Evolutionary conservation across 92 coral and sea anemone species (phyloP), one percentile per base, ranked within the genome.

Genomic region (Metridium senile): DNA sequence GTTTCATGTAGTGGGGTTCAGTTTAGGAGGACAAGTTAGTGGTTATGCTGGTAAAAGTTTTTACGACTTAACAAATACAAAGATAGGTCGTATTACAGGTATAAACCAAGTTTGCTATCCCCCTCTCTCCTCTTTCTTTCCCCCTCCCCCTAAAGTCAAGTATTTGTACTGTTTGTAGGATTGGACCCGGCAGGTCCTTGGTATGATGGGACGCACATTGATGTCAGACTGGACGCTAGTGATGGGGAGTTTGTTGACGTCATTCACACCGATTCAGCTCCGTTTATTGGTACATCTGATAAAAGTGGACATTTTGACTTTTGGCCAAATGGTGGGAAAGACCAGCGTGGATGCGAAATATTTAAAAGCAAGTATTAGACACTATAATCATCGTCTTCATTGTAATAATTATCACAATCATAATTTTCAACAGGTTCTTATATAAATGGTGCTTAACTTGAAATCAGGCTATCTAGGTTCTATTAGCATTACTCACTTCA

Each of bases 11-110:
- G 67, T 90, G 27, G 94, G 94, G 34, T 84, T 86, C 54, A 90
- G 94, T 66, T 77, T 90, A 30, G 94, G 94, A 0, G 96, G 87
- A 26, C 96, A 90, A 7, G 62, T 85, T 16, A 91, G 89, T 32
- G 96, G 96, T 3, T 83, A 83, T 51, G 91, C 91, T 35, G 96
- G 96, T 26, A 81, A 68, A 62, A 57, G 78, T 39, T 33, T 33
- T 59, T 22, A 68, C 3, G 59, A 54, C 2, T 3, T 54, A 9
- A 20, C 59, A 20, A 43, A 62, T n/a, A 26, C 49, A 22, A 32
- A 53, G 2, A 70, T 90, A 17, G 86, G 86, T 11, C 86, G 94
- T 17, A 90, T 90, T 25, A 79, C 94, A 69, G 94, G 94, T 90
- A 87, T 20, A 39, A 13, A 4, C n/a, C n/a, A n/a, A n/a, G n/a